A percentile compares a stretch with the other conserved stretches of the same genome.
Conservation (phyloP, 2,113 vertebrate genomes). For the Eclectus roratus region DNA sequence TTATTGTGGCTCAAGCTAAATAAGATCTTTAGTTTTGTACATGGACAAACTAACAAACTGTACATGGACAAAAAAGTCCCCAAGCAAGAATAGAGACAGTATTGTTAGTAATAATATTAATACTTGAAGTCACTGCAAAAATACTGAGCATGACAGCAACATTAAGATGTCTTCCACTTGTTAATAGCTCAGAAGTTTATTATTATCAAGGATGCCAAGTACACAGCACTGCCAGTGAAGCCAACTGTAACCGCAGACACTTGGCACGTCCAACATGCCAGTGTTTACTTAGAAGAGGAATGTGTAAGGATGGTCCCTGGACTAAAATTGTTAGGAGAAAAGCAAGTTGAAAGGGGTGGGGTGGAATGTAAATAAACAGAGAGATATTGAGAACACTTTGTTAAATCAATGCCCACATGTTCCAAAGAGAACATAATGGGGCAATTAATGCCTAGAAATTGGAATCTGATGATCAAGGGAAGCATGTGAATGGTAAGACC, state of each 20-base stretch:
- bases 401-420: background rate
- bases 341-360: background rate
- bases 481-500: background rate
- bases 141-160: background rate
- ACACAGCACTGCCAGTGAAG: background rate
- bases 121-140: background rate
- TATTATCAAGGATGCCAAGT: background rate
- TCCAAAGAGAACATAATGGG: background rate
- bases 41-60: background rate
- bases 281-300: background rate
- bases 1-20: background rate
- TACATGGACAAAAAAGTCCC: background rate
- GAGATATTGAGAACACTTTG: background rate
- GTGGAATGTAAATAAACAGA: background rate
- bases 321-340: background rate
- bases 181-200: background rate
- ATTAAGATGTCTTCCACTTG: background rate
- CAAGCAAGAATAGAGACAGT: background rate
- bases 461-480: background rate
- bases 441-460: background rate
- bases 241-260: background rate
- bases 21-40: background rate
- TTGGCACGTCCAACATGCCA: background rate
- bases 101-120: background rate
- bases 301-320: background rate